These are phyloP conservation scores for Ernsta delagoae DNA, from an alignment of 2,888 invertebrate species.

Conservation along the genomic window DNA sequence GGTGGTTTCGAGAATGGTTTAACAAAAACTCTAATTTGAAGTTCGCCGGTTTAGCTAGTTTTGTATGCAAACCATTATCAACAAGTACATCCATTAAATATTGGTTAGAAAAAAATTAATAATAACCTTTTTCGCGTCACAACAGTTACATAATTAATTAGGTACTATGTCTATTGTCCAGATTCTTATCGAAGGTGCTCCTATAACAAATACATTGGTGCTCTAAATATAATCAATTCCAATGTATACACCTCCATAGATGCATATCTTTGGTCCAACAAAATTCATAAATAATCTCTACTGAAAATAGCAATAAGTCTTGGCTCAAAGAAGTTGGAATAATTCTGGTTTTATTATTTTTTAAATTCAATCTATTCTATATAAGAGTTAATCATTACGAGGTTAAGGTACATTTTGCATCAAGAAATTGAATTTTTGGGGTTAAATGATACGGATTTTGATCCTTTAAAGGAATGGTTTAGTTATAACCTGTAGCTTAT, in stretches of 20 bases:
- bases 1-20: too few relatives aligned
- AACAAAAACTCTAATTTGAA: too few relatives aligned
- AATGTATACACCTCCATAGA: constrained; percentile 15
- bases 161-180: too few relatives aligned
- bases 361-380: background rate
- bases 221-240: constrained; percentile 21
- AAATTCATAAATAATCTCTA: background rate
- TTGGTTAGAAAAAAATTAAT: too few relatives aligned
- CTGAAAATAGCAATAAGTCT: background rate
- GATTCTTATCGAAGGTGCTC: constrained; percentile 6
- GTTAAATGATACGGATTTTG: too few relatives aligned
- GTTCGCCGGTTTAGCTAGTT: too few relatives aligned
- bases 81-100: too few relatives aligned
- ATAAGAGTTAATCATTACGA: too few relatives aligned
- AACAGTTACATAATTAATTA: too few relatives aligned
- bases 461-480: background rate
- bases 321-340: background rate
- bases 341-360: background rate
- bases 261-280: background rate
- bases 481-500: background rate
- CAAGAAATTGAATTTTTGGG: background rate
- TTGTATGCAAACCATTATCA: too few relatives aligned
- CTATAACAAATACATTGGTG: constrained; percentile 13
- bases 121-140: too few relatives aligned
- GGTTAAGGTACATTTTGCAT: background rate